Evolutionary conservation across 2,797 vertebrate genomes (phyloP).

Genomic region (Tragelaphus oryx): DNA sequence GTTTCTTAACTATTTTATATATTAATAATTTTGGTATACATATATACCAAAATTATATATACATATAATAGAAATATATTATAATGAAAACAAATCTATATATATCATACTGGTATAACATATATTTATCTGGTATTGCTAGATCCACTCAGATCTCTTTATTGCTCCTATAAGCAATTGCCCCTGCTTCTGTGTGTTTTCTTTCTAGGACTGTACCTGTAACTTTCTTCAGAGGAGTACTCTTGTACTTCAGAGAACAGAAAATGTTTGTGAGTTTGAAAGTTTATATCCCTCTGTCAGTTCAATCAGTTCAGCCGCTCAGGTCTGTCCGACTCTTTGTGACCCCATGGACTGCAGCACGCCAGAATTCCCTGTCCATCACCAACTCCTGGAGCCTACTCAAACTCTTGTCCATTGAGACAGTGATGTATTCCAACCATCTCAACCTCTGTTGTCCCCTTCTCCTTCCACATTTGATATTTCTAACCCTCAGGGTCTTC

Average conservation of each 20-base stretch:
- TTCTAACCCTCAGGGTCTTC: not conserved
- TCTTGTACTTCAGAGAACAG: not conserved
- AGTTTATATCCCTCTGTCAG: not conserved
- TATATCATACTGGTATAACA: not conserved
- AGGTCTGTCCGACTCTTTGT: rapidly evolving
- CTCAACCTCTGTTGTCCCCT: not conserved
- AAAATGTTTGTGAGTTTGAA: not conserved
- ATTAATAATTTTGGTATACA: not conserved
- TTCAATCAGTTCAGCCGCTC: not conserved
- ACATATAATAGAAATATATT: not conserved
- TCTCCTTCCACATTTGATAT: not conserved
- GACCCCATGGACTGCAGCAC: not conserved
- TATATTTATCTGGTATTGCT: not conserved
- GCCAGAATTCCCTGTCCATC: not conserved
- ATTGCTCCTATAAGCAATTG: not conserved
- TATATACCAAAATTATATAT: not conserved
- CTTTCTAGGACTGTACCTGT: not conserved
- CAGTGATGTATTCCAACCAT: not conserved
- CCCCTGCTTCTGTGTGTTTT: not conserved
- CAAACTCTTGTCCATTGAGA: not conserved
- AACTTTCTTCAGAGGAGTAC: not conserved
- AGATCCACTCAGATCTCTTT: not conserved
- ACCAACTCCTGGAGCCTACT: not conserved
- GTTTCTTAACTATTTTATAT: not conserved
- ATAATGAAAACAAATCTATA: not conserved